phyloP scores from a whole-genome alignment of 2,888 invertebrate genomes.

The Coelogynopora nodosa region DNA sequence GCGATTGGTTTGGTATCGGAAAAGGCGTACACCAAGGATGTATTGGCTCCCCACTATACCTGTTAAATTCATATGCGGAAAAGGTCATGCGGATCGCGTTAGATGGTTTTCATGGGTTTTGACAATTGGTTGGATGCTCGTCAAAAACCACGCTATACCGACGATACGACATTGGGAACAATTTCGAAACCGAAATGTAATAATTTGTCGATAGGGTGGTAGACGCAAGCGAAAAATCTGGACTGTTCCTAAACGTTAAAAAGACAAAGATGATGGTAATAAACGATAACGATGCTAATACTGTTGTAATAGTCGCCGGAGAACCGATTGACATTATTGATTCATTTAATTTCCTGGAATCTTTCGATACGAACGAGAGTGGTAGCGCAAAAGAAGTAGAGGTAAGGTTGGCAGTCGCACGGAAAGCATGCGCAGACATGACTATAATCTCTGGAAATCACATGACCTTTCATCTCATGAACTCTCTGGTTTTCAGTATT shows the following conservation, averaged over 20 bases:
- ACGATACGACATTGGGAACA: not conserved
- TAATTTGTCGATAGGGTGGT: not conserved
- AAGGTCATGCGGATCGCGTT: too few relatives aligned
- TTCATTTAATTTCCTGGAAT: conserved; percentile 1
- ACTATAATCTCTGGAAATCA: too few relatives aligned
- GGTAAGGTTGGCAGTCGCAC: not conserved
- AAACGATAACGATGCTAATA: not conserved
- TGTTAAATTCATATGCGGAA: not conserved
- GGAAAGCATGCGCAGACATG: conserved; percentile 3
- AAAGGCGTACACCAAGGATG: not conserved
- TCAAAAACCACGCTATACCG: not conserved
- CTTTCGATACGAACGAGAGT: not conserved
- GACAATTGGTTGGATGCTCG: not conserved
- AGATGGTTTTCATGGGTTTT: not conserved
- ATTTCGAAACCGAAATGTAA: not conserved
- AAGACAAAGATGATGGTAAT: not conserved
- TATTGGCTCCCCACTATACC: conserved; percentile 13
- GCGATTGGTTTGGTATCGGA: not conserved
- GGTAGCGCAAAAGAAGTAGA: not conserved
- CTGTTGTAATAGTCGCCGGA: conserved; percentile 5
- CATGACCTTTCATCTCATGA: too few relatives aligned
- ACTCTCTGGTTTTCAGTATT: conserved; percentile 11
- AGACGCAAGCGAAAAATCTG: not conserved
- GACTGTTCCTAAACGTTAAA: not conserved
- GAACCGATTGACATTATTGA: not conserved